phyloP scores from a whole-genome alignment of 2,113 vertebrate genomes.

The Sinocyclocheilus anophthalmus region DNA sequence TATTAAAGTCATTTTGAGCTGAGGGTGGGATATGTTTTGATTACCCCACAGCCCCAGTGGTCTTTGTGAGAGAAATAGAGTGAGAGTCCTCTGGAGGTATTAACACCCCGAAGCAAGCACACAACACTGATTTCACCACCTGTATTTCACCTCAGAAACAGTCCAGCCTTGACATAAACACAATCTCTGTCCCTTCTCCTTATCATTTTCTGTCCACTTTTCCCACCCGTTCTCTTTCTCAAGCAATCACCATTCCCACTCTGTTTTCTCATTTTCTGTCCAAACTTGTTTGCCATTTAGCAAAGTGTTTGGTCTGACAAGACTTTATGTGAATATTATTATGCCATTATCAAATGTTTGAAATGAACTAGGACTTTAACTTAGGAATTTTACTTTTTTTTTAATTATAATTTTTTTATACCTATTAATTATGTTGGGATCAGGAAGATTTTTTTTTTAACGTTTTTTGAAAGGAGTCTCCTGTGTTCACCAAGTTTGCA shows the following conservation, averaged over 20 bases:
- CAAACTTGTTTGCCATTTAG: not conserved
- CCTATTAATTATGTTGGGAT: too few relatives aligned
- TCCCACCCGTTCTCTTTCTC: not conserved
- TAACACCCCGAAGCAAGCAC: slow-evolving; percentile 26
- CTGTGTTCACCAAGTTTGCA: too few relatives aligned
- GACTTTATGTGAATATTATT: not conserved
- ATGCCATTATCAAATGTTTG: too few relatives aligned
- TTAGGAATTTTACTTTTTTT: too few relatives aligned
- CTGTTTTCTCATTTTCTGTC: not conserved
- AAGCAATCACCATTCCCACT: not conserved
- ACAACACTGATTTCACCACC: slow-evolving; percentile 33
- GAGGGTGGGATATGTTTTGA: slow-evolving; percentile 42
- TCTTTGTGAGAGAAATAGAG: slow-evolving; percentile 9
- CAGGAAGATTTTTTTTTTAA: too few relatives aligned
- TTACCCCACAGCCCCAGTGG: slow-evolving; percentile 22
- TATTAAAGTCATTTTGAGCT: slow-evolving; percentile 49
- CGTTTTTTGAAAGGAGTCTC: too few relatives aligned
- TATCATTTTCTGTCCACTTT: not conserved
- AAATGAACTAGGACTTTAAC: too few relatives aligned
- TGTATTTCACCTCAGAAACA: slow-evolving; percentile 17
- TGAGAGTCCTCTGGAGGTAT: slow-evolving; percentile 25
- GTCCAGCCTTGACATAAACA: slow-evolving; percentile 1
- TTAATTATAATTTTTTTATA: too few relatives aligned
- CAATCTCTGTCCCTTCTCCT: slow-evolving; percentile 19
- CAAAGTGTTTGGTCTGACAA: not conserved